Base-by-base conservation (phyloP, 2,888 invertebrate species). In the Tromatobia lineatoria region DNA sequence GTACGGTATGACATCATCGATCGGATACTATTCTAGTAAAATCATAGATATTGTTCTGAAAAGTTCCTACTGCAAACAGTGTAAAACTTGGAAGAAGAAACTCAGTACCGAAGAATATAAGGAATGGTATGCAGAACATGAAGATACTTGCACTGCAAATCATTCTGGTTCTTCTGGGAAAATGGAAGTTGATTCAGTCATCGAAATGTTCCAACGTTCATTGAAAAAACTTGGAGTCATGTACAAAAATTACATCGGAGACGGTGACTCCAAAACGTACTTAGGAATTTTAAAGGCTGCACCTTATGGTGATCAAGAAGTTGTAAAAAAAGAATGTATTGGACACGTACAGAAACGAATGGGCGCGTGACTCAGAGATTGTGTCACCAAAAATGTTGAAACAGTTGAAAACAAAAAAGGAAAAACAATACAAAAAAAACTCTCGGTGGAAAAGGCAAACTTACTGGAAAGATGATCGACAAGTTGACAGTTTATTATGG, bases 241-340 rank as follows among this genome's bases (percentile, higher is more conserved):
- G 38, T 77, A 67, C 50, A 77, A 25, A 77, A 77, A 67, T 59
- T 77, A 77, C 69, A 67, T 69, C 29, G 67, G 69, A 42, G 69
- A 77, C 57, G 69, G 42, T 69, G 69, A 77, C 15, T 77, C 69
- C 13, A 77, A 77, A 77, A 77, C 77, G 45, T 67, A 77, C 59
- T 67, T 54, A 2, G 34, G 76, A 67, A 89, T 82, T 59, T 94
- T 95, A 85, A 95, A 96, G 80, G 95, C 96, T 11, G 95, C 96
- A 0, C 93, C 70, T 20, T 70, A 69, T 50, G 69, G 69, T 70
- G 70, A 54, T 52, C 54, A 70, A 52, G 69, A 69, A 59, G 59
- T 59, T 20, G 38, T 64, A 11, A 34, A 64, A 38, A 64, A 64
- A n/a, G 34, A 42, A 47, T 67, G 47, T 45, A 47, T 67, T 23